Percentiles rank a stretch among this genome's conserved stretches.
These are phyloP conservation scores for Heliangelus exortis DNA, from an alignment of 2,797 vertebrate genomes.

Conservation along the genomic window DNA sequence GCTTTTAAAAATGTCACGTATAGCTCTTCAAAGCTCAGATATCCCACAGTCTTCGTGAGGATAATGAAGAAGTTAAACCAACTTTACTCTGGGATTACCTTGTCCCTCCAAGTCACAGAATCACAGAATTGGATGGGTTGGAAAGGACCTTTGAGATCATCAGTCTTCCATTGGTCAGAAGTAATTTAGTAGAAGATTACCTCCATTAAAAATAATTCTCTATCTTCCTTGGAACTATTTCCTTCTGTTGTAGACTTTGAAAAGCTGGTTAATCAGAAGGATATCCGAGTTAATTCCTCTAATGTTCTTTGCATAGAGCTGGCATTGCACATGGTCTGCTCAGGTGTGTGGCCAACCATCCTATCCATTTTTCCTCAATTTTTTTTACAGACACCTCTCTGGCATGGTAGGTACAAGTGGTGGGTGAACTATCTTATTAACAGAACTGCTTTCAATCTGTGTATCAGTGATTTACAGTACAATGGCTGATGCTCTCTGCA, in stretches of 20 bases:
- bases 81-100: constrained; percentile 73
- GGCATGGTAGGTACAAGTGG: neutral
- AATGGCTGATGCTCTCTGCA: neutral
- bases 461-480: constrained; percentile 31
- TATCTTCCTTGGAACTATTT: constrained; percentile 65
- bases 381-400: neutral
- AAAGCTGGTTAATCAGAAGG: constrained; percentile 68
- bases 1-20: constrained; percentile 27
- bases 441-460: constrained; percentile 12
- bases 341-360: neutral
- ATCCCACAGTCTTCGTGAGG: constrained; percentile 17
- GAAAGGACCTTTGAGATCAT: no score
- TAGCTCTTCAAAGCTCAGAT: constrained; percentile 30
- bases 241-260: constrained; percentile 57
- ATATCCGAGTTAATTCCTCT: constrained; percentile 55
- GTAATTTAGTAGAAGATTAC: constrained; percentile 76
- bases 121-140: no score
- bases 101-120: constrained; percentile 12
- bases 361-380: neutral
- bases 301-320: constrained; percentile 42
- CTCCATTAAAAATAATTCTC: constrained; percentile 71
- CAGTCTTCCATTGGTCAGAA: constrained; percentile 52
- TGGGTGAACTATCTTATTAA: constrained; percentile 32
- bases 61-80: constrained; percentile 67
- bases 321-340: neutral